Evolutionary conservation across 2,797 vertebrate species (phyloP).

Genomic region (Falco biarmicus): DNA sequence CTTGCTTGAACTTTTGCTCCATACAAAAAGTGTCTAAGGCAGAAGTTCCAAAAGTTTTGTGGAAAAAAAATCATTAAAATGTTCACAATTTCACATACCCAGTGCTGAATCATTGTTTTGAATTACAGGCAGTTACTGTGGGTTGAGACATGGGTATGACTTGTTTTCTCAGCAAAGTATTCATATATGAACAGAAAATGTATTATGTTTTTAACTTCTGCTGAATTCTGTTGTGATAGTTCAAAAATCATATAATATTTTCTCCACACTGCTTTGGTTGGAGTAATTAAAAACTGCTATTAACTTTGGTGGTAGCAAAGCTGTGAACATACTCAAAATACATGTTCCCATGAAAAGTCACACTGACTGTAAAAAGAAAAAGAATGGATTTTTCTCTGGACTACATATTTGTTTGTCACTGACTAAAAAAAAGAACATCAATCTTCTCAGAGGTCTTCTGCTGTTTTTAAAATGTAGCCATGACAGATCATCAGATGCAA

Average conservation of each 20-base stretch:
- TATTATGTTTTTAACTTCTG: neutral
- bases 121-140: slow-evolving; percentile 37
- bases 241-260: slow-evolving; percentile 7
- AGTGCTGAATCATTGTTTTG: slow-evolving; percentile 57
- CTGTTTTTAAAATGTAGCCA: slow-evolving; percentile 6
- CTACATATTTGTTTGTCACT: neutral
- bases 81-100: slow-evolving; percentile 21
- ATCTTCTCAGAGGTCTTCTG: neutral
- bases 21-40: neutral
- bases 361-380: neutral
- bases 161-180: neutral
- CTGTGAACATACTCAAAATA: slow-evolving; percentile 20
- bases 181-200: slow-evolving; percentile 31
- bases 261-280: neutral
- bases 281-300: slow-evolving; percentile 7
- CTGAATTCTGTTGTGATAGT: neutral
- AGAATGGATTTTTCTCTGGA: slow-evolving; percentile 19
- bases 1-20: slow-evolving; percentile 33
- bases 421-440: slow-evolving; percentile 6
- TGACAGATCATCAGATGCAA: neutral
- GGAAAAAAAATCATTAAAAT: slow-evolving; percentile 16
- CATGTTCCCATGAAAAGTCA: slow-evolving; percentile 29
- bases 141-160: neutral
- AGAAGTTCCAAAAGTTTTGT: slow-evolving; percentile 39
- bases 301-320: slow-evolving; percentile 12